Evolutionary conservation across 2,888 invertebrate genomes (phyloP).

Genomic region (Eucriotettix oculatus): DNA sequence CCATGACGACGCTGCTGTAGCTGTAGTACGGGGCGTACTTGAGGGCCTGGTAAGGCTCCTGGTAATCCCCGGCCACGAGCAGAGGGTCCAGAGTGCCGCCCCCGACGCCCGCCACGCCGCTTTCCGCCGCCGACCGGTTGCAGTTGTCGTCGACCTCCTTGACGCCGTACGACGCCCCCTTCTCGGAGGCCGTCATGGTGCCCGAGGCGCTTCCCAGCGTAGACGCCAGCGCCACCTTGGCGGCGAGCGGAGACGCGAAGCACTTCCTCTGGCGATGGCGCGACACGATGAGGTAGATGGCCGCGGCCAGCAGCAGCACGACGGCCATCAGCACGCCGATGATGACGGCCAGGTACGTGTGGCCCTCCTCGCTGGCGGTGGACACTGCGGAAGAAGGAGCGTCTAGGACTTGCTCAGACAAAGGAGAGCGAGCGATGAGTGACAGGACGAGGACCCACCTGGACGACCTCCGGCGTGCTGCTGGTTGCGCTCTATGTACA

Average conservation of each 20-base stretch:
- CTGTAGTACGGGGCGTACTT: slow-evolving; percentile 61
- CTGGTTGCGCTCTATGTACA: slow-evolving; percentile 15
- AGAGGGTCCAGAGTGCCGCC: slow-evolving; percentile 30
- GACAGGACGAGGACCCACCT: not conserved
- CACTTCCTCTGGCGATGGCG: slow-evolving; percentile 55
- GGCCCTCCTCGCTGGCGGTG: slow-evolving; percentile 50
- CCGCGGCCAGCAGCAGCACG: slow-evolving; percentile 51
- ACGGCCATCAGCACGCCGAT: slow-evolving; percentile 60
- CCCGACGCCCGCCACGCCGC: slow-evolving; percentile 31
- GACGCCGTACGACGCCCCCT: slow-evolving; percentile 33
- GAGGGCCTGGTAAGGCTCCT: slow-evolving; percentile 62
- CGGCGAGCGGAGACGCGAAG: slow-evolving; percentile 51
- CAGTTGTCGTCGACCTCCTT: slow-evolving; percentile 35
- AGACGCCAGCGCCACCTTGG: slow-evolving; percentile 31
- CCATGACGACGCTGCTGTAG: slow-evolving; percentile 57
- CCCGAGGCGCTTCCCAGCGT: slow-evolving; percentile 30
- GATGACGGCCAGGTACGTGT: slow-evolving; percentile 57
- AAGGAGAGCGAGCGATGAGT: too few species aligned
- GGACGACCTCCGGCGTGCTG: not conserved
- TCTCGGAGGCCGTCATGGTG: slow-evolving; percentile 18
- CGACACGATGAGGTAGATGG: slow-evolving; percentile 54
- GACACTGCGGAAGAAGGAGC: slow-evolving; percentile 23
- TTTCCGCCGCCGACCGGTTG: slow-evolving; percentile 23
- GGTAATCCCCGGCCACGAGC: slow-evolving; percentile 53
- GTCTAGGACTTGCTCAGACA: too few species aligned